Conservation (phyloP, 2,888 invertebrate species). For the Caenorhabditis sp. region DNA sequence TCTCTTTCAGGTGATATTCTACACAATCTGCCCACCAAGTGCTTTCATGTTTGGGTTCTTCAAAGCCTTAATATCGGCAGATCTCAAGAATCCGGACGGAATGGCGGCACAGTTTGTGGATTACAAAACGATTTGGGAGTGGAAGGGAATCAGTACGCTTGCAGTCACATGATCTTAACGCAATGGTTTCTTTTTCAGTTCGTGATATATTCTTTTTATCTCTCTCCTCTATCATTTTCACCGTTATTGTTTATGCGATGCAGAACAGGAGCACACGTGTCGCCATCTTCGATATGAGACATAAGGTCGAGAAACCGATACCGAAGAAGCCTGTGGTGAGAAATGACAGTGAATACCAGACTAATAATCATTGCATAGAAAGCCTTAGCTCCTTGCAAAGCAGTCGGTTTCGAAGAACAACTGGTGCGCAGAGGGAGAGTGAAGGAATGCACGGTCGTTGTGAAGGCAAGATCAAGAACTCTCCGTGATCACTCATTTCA, state of each 20-base stretch:
- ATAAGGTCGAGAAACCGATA: constrained; percentile 22
- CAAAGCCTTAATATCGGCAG: neutral
- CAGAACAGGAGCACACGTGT: constrained; percentile 22
- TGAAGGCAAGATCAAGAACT: no score
- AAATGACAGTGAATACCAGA: no score
- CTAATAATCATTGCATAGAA: no score
- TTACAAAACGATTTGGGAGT: constrained; percentile 14
- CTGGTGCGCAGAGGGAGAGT: neutral
- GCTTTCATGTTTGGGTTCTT: constrained; percentile 22
- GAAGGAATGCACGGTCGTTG: constrained; percentile 23
- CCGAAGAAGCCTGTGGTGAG: constrained; percentile 22
- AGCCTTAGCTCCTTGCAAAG: constrained; percentile 24
- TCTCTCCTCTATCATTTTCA: neutral
- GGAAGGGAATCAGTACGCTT: constrained; percentile 20
- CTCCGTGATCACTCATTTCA: no score
- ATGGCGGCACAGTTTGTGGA: constrained; percentile 2
- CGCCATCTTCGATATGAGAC: constrained; percentile 30
- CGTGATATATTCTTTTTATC: constrained; percentile 13
- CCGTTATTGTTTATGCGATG: constrained; percentile 8
- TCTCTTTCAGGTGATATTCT: constrained; percentile 7
- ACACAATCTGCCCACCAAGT: constrained; percentile 19
- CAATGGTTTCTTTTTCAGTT: neutral
- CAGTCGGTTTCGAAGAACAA: constrained; percentile 9
- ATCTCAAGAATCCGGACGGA: constrained; percentile 2
- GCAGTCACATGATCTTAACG: no score